Percentiles rank a stretch among this genome's conserved stretches.
phyloP scores from a whole-genome alignment of 92 coral and sea anemone species.

The Pocillopora meandrina region DNA sequence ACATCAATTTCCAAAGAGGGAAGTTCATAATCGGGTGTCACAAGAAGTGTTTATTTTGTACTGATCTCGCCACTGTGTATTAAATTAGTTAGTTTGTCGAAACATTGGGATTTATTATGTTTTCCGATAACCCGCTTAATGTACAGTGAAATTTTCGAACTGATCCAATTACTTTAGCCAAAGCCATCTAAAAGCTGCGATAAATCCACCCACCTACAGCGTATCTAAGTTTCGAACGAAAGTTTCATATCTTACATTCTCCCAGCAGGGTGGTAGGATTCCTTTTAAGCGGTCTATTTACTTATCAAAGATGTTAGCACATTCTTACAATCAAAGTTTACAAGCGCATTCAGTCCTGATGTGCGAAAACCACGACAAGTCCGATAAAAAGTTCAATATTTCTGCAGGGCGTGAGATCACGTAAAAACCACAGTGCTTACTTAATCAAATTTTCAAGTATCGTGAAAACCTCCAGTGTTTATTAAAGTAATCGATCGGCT shows the following conservation, averaged over 20 bases:
- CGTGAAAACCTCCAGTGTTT: neutral
- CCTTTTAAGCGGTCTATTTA: no score
- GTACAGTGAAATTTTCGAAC: no score
- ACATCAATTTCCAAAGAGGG: no score
- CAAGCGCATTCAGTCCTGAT: no score
- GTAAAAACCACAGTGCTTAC: neutral
- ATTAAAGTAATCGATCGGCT: neutral
- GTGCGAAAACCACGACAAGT: neutral
- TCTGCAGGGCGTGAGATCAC: neutral
- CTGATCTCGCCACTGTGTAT: neutral
- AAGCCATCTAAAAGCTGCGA: no score
- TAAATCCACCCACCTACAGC: no score
- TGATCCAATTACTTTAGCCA: no score
- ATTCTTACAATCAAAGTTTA: no score
- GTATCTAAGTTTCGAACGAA: no score
- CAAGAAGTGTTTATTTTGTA: neutral
- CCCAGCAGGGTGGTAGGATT: no score
- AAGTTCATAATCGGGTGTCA: neutral
- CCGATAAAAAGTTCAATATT: neutral
- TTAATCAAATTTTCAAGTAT: neutral
- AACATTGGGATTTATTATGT: neutral
- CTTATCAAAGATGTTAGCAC: no score
- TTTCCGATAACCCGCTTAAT: neutral
- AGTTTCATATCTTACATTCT: no score
- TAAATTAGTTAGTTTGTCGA: neutral